These are phyloP conservation scores for Epizoanthus rinbou DNA, from an alignment of 92 coral and sea anemone genomes.

Conservation along the genomic window DNA sequence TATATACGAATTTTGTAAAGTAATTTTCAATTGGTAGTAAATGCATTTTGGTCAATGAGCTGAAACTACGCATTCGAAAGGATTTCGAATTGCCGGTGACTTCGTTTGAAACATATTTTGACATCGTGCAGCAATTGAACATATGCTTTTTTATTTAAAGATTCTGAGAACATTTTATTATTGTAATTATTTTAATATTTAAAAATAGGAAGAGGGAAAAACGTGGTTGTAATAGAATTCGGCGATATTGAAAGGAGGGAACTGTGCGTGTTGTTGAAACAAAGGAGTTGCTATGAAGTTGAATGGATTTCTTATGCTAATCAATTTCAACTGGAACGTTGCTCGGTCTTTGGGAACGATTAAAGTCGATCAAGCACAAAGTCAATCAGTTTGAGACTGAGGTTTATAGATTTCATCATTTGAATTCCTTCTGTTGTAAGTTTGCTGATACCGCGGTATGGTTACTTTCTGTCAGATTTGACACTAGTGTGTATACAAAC, in stretches of 20 bases:
- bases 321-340: not conserved
- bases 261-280: constrained; percentile 7
- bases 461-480: constrained; percentile 15
- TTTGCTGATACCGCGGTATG: constrained; percentile 2
- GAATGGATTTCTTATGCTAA: not conserved
- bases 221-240: not conserved
- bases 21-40: constrained; percentile 22
- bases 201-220: not conserved
- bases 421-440: not conserved
- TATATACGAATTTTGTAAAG: constrained; percentile 1
- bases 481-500: constrained; percentile 11
- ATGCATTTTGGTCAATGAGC: not conserved
- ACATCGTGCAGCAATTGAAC: not conserved
- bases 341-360: not conserved
- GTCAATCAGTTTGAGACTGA: too few relatives aligned
- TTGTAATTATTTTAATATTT: too few relatives aligned
- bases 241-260: not conserved
- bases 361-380: not conserved
- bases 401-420: not conserved
- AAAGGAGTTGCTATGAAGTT: constrained; percentile 9
- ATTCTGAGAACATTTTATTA: too few relatives aligned
- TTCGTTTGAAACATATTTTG: not conserved
- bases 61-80: constrained; percentile 6
- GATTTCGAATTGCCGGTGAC: constrained; percentile 6
- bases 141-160: too few relatives aligned